Percentiles rank a stretch among this genome's conserved stretches.
Conservation (phyloP, 2,888 invertebrate genomes). For the Drosophila recens region DNA sequence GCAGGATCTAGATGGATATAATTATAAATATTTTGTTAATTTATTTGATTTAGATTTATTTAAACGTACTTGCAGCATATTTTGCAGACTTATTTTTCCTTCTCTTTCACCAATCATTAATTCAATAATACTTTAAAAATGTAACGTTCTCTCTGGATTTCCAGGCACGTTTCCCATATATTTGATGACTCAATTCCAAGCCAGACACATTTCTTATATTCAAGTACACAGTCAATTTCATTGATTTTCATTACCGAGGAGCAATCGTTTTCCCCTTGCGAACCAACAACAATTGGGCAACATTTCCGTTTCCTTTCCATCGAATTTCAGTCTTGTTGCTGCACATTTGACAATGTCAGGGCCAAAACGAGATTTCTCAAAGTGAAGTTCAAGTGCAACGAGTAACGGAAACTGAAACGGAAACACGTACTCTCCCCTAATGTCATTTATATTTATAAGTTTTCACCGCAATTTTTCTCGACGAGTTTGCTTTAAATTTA, state of each 20-base stretch:
- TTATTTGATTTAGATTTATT: constrained; percentile 1
- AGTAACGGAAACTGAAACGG: constrained; percentile 11
- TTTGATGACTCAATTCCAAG: constrained; percentile 51
- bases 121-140: constrained; percentile 4
- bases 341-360: constrained; percentile 69
- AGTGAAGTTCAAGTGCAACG: constrained; percentile 68
- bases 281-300: constrained; percentile 36
- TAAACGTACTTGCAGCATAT: background rate
- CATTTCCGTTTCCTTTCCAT: constrained; percentile 59
- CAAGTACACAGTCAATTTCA: constrained; percentile 34
- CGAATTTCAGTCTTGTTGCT: constrained; percentile 16
- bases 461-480: background rate
- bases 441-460: constrained; percentile 53
- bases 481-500: constrained; percentile 38
- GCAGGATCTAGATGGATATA: background rate
- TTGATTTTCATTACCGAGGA: constrained; percentile 67
- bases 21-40: background rate
- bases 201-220: constrained; percentile 55
- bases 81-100: background rate
- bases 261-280: constrained; percentile 23
- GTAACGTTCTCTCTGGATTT: background rate
- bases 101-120: background rate
- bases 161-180: constrained; percentile 41
- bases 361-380: constrained; percentile 17
- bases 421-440: constrained; percentile 36